phyloP scores from a whole-genome alignment of 2,797 vertebrate genomes.

The Morus bassanus region DNA sequence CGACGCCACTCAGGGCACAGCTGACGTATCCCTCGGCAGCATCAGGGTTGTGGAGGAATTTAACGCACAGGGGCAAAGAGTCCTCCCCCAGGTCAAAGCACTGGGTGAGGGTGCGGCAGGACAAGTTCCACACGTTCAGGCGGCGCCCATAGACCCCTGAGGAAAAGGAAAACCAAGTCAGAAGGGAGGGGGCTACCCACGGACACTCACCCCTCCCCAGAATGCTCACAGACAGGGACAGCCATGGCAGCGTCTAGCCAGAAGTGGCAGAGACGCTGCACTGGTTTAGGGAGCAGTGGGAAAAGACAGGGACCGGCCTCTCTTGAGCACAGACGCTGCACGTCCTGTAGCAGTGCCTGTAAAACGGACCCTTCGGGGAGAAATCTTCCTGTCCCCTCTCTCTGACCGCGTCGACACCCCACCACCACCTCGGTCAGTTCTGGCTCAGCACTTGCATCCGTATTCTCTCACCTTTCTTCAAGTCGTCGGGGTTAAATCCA shows the following conservation, averaged over 20 bases:
- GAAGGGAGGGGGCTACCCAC: rapidly evolving
- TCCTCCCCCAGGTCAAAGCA: conserved; percentile 86
- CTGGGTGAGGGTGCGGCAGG: conserved; percentile 80
- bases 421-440: rapidly evolving
- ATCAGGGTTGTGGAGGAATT: conserved; percentile 85
- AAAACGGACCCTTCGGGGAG: rapidly evolving
- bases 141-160: conserved; percentile 82
- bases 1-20: conserved; percentile 81
- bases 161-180: neutral
- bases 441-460: rapidly evolving
- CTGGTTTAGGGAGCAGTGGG: neutral
- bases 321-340: neutral
- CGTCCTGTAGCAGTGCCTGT: rapidly evolving
- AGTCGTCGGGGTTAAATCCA: conserved; percentile 80
- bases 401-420: no score
- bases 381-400: neutral
- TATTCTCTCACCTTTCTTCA: conserved; percentile 77
- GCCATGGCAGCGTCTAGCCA: rapidly evolving
- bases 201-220: rapidly evolving
- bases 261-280: neutral
- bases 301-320: neutral
- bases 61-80: conserved; percentile 83
- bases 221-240: no score
- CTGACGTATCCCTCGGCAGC: conserved; percentile 88
- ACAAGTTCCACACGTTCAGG: conserved; percentile 89